Conservation (phyloP, 2,888 invertebrate species). For the Callosobruchus maculatus region DNA sequence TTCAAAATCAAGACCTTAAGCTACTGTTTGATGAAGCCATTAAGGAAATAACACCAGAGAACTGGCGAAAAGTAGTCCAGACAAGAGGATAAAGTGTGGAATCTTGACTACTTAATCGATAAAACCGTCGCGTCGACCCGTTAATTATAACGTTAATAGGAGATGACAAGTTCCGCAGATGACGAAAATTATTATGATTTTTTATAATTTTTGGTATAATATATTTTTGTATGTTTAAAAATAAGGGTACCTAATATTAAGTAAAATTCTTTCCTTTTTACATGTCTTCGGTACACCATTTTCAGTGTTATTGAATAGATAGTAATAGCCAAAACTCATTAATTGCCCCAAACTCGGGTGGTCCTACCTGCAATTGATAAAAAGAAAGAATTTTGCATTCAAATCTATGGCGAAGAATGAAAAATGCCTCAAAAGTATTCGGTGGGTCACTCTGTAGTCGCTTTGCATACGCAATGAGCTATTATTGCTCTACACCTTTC, state of each 20-base stretch:
- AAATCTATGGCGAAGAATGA: not conserved
- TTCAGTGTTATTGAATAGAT: not conserved
- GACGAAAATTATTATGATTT: too few species aligned
- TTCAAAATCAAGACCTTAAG: too few species aligned
- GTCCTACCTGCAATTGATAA: not conserved
- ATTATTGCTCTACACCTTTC: not conserved
- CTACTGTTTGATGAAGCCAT: too few species aligned
- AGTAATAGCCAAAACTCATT: not conserved
- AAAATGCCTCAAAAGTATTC: not conserved
- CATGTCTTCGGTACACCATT: not conserved
- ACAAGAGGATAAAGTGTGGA: too few species aligned
- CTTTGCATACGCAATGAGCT: not conserved
- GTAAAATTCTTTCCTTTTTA: not conserved
- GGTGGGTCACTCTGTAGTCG: not conserved
- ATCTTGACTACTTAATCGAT: too few species aligned
- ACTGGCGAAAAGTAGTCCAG: too few species aligned
- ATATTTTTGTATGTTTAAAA: not conserved
- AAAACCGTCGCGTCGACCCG: too few species aligned
- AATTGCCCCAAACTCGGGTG: not conserved
- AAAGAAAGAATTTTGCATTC: not conserved
- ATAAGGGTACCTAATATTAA: not conserved
- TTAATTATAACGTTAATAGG: too few species aligned
- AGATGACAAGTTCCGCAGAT: too few species aligned
- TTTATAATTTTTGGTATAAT: not conserved
- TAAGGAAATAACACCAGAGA: too few species aligned